phyloP scores from a whole-genome alignment of 2,888 invertebrate genomes.

The Oegoconia quadripuncta region DNA sequence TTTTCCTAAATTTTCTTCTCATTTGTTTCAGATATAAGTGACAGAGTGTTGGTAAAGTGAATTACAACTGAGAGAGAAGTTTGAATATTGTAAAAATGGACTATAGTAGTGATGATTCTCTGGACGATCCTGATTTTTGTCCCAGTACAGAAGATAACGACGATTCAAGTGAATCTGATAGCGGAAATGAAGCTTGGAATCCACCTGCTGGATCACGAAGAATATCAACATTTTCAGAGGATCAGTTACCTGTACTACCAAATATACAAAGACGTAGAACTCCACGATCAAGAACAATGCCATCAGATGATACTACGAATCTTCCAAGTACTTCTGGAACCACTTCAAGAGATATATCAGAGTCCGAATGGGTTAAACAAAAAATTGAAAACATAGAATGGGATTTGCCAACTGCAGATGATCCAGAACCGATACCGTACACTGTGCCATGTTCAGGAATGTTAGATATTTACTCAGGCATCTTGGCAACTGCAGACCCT shows the following conservation, averaged over 20 bases:
- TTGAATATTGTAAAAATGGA: background rate
- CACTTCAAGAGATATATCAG: conserved; percentile 3
- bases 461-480: conserved; percentile 11
- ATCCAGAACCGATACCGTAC: conserved; percentile 7
- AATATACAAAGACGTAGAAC: background rate
- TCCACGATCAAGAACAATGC: background rate
- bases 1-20: too few relatives aligned
- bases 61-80: too few relatives aligned
- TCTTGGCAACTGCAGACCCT: conserved; percentile 17
- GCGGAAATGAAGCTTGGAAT: too few relatives aligned
- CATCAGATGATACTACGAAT: background rate
- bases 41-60: too few relatives aligned
- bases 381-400: conserved; percentile 15
- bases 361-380: conserved; percentile 11
- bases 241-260: background rate
- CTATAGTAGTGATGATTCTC: background rate
- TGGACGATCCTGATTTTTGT: background rate
- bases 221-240: background rate
- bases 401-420: conserved; percentile 10
- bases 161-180: background rate
- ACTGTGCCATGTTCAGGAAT: conserved; percentile 15
- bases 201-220: too few relatives aligned
- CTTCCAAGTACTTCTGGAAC: background rate
- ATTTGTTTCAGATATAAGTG: too few relatives aligned
- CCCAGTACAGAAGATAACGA: background rate